Conservation (phyloP, 1,140 invertebrate genomes). For the Thaumetopoea pityocampa region DNA sequence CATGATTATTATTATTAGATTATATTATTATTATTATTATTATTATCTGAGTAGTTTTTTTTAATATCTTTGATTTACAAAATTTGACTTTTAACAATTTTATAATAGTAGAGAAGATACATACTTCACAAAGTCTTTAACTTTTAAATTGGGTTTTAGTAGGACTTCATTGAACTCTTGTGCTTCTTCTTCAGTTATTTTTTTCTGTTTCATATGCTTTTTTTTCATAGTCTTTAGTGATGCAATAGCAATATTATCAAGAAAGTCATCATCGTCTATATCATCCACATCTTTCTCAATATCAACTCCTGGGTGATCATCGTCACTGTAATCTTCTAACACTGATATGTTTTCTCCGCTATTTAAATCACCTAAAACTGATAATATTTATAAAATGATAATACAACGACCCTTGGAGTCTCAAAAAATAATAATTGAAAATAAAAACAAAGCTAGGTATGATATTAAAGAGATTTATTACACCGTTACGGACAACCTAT, state of each 20-base stretch:
- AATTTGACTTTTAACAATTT: too few relatives aligned
- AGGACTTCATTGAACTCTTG: slow-evolving; percentile 44
- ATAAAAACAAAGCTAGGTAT: background rate
- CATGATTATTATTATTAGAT: too few relatives aligned
- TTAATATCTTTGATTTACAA: too few relatives aligned
- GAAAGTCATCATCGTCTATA: slow-evolving; percentile 33
- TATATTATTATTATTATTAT: too few relatives aligned
- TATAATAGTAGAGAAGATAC: too few relatives aligned
- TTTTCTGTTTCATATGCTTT: slow-evolving; percentile 38
- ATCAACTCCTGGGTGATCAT: slow-evolving; percentile 7
- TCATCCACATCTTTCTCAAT: slow-evolving; percentile 28
- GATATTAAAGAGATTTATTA: too few relatives aligned
- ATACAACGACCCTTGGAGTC: background rate
- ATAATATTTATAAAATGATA: background rate
- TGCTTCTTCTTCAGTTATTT: slow-evolving; percentile 36
- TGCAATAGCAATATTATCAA: slow-evolving; percentile 47
- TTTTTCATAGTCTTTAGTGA: slow-evolving; percentile 44
- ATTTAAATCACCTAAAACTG: slow-evolving; percentile 37
- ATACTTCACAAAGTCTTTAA: slow-evolving; percentile 64
- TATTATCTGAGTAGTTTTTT: too few relatives aligned
- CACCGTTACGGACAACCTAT: too few relatives aligned
- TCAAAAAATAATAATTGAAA: slow-evolving; percentile 2
- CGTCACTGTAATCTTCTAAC: slow-evolving; percentile 14
- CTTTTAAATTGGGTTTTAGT: slow-evolving; percentile 47
- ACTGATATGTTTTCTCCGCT: slow-evolving; percentile 32